Conservation (phyloP, 2,888 invertebrate species). For the Pteria penguin region DNA sequence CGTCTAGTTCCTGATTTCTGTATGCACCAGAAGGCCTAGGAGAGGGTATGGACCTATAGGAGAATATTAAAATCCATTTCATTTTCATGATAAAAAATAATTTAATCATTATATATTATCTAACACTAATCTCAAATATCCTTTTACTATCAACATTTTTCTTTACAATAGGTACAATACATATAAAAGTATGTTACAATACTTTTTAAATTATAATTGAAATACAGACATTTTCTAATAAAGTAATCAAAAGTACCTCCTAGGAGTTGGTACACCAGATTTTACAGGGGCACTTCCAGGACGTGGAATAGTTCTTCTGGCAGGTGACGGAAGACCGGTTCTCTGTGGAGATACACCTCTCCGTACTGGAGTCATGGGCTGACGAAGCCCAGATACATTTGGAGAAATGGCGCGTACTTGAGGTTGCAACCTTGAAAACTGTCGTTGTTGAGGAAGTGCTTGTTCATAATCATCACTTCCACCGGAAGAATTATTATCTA, state of each 20-base stretch:
- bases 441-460: conserved; percentile 53
- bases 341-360: conserved; percentile 68
- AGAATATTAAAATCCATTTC: too few species aligned
- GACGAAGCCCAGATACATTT: conserved; percentile 58
- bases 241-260: conserved; percentile 56
- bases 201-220: not conserved
- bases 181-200: not conserved
- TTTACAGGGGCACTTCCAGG: conserved; percentile 55
- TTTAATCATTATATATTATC: too few species aligned
- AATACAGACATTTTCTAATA: too few species aligned
- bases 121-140: too few species aligned
- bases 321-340: conserved; percentile 70
- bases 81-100: too few species aligned
- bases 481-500: conserved; percentile 58
- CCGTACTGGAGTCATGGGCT: conserved; percentile 49
- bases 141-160: not conserved
- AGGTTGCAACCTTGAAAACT: conserved; percentile 52
- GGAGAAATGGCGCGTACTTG: conserved; percentile 56
- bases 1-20: conserved; percentile 57
- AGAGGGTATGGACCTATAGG: conserved; percentile 29
- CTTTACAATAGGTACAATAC: not conserved
- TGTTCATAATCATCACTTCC: conserved; percentile 62
- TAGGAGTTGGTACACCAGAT: conserved; percentile 66
- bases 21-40: conserved; percentile 25
- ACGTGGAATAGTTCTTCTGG: conserved; percentile 66